Base-by-base conservation (phyloP, 2,113 vertebrate species). In the Deroptyus accipitrinus region DNA sequence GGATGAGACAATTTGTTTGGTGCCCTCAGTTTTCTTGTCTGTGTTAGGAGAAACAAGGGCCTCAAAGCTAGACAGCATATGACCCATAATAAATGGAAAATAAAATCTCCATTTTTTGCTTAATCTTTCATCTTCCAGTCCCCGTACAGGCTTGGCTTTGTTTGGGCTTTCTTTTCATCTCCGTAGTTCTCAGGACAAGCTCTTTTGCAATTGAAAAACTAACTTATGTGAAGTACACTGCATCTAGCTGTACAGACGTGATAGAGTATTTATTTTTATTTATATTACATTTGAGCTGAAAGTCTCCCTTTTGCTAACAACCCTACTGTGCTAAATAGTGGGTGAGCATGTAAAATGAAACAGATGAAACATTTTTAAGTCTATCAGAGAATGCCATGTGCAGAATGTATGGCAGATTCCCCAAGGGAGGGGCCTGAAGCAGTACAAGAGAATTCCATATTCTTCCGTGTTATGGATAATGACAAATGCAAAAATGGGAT, bases 71-170 rank as follows among this genome's bases (percentile, higher is more conserved):
- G 69, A 37, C 25, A 92, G 62, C 13, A 64, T 51, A 11, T 92
- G 69, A 82, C 66, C 37, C 49, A 55, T 33, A 86, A 72, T 51
- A 88, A 88, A 49, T 63, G 44, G 30, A 92, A 94, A 91, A 89
- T 0, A 0, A 86, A 86, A 82, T 84, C 37, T 81, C 25, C 5
- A 31, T 63, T 52, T 90, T 44, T 46, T 73, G 23, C 46, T 95
- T 81, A 81, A 83, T 59, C 31, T 90, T 92, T 79, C 18, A 86
- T 49, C 61, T 91, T 37, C 39, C 83, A 46, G 59, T 78, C 31
- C 3, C 18, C 80, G n/a, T 63, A 51, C 27, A 42, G 48, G 25
- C 64, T 72, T 88, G 9, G 7, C 13, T 69, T 87, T 37, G 8
- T 44, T 30, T 23, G 9, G 1, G 1, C 0, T 4, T 33, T 35